Base-by-base conservation (phyloP, 2,797 vertebrate genomes). In the Geotrypetes seraphini region DNA sequence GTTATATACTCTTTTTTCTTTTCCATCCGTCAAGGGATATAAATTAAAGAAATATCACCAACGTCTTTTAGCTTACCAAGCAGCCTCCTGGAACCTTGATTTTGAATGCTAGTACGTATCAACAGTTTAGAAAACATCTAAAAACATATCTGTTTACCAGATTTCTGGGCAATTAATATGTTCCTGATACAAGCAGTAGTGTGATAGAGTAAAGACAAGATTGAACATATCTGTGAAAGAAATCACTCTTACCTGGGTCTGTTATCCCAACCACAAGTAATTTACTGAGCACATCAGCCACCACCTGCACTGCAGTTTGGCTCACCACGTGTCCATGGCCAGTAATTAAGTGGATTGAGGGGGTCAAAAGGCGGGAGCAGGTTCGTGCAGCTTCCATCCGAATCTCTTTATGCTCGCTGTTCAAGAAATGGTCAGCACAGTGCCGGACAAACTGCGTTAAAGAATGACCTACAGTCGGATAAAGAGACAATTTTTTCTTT, bases 331-430 rank as follows among this genome's bases (percentile, higher is more conserved):
- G 89, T 2, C 87, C 84, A 0, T 90, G 96, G 22, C 92, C 91
- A 0, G 88, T 94, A 71, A 95, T 88, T 43, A 95, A 45, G 67
- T 98, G 92, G 57, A 98, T 93, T 56, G 94, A 97, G 13, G 96
- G 96, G 0, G 93, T 96, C 10, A 99, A 90, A 31, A 99, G 65
- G 20, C 92, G 92, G 0, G 94, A 98, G 67, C 96, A 99, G 7
- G 94, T 98, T 17, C 94, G 89, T 1, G 96, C 90, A 0, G 93
- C 93, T 34, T 99, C 96, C 92, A 98, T 97, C 6, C 96, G 86
- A 53, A 99, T 87, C 64, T 97, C 96, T 72, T 99, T 99, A 78
- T 98, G 92, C n/a, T 99, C 96, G 0, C 96, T 99, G 79, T 95
- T 97, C 28, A 99, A 77, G 53, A 99, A 99, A 63, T 99, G 93